A percentile compares a stretch with the other conserved stretches of the same genome.
Conservation (phyloP, 1,140 invertebrate genomes). For the Scaptodrosophila lebanonensis region DNA sequence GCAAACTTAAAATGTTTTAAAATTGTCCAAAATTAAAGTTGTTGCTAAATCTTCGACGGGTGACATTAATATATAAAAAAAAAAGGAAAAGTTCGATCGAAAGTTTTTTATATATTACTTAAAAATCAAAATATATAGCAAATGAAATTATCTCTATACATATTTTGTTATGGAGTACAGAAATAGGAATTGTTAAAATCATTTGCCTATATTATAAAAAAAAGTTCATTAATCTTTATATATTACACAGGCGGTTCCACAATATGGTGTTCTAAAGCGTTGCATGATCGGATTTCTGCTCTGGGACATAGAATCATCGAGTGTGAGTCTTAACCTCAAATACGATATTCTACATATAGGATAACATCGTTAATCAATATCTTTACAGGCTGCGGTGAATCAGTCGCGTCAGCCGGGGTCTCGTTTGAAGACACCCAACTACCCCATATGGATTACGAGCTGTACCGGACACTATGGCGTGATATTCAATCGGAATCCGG, state of each 20-base stretch:
- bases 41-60: too few relatives aligned
- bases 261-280: slow-evolving; percentile 84
- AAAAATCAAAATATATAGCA: too few relatives aligned
- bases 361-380: not conserved
- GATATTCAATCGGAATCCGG: slow-evolving; percentile 87
- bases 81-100: too few relatives aligned
- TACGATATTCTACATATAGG: not conserved
- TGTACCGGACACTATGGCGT: slow-evolving; percentile 86
- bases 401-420: slow-evolving; percentile 81
- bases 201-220: too few relatives aligned
- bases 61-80: too few relatives aligned
- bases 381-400: slow-evolving; percentile 40
- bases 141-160: too few relatives aligned
- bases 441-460: slow-evolving; percentile 88
- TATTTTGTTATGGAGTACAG: too few relatives aligned
- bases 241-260: slow-evolving; percentile 86
- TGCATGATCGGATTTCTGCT: slow-evolving; percentile 85
- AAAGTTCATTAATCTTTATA: too few relatives aligned
- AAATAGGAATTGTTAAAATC: too few relatives aligned
- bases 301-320: slow-evolving; percentile 80
- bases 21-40: too few relatives aligned
- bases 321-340: slow-evolving; percentile 36
- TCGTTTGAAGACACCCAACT: slow-evolving; percentile 87
- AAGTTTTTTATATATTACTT: too few relatives aligned
- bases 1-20: too few relatives aligned